Evolutionary conservation across 2,113 vertebrate genomes (phyloP).

Genomic region (Aplodontia rufa): DNA sequence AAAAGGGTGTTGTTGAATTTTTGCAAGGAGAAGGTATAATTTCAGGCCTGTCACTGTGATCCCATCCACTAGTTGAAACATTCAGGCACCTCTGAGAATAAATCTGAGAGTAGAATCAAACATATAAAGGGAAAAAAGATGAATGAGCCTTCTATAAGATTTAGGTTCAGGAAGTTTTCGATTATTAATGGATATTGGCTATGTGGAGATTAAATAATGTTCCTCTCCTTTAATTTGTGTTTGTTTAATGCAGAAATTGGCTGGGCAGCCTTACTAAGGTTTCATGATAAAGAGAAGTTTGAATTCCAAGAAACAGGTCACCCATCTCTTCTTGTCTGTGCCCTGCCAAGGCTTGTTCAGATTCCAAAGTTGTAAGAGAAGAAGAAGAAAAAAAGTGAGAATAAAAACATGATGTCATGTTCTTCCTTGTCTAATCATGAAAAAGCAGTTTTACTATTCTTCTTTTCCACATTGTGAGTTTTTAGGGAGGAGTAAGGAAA

Average conservation of each 20-base stretch:
- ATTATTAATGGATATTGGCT: not conserved
- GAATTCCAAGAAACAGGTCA: conserved; percentile 33
- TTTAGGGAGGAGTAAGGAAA: conserved; percentile 48
- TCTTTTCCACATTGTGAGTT: not conserved
- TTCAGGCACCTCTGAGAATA: conserved; percentile 11
- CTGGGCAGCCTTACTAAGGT: not conserved
- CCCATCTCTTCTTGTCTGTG: not conserved
- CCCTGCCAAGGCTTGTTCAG: conserved; percentile 7
- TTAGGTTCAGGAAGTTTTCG: not conserved
- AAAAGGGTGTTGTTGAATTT: not conserved
- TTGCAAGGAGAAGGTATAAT: not conserved
- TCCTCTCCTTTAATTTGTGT: conserved; percentile 28
- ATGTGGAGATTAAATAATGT: conserved; percentile 1
- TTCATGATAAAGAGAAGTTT: not conserved
- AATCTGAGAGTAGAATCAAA: conserved; percentile 30
- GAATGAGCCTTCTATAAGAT: not conserved
- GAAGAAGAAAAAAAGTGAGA: not conserved
- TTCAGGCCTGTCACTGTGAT: not conserved
- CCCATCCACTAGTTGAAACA: not conserved
- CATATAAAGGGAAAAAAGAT: not conserved
- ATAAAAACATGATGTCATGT: conserved; percentile 2
- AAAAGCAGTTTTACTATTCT: conserved; percentile 33
- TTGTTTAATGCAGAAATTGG: conserved; percentile 42
- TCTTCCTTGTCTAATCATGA: conserved; percentile 45
- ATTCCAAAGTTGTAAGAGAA: not conserved